Evolutionary conservation across 2,888 invertebrate species (phyloP).

Genomic region (Drosophila rellima): DNA sequence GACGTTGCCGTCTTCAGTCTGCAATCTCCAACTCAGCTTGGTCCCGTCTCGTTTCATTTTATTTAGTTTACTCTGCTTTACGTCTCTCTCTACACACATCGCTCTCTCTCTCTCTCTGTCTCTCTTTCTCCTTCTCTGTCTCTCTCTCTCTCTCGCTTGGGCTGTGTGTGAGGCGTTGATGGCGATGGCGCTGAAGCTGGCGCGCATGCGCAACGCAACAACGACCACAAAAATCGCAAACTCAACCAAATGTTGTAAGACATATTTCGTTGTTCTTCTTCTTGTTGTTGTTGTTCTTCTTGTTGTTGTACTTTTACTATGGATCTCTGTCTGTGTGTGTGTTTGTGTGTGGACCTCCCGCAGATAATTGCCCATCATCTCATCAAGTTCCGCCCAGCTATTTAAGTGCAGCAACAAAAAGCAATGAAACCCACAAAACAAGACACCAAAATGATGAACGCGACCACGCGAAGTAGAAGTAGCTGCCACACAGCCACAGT

Average conservation of each 20-base stretch:
- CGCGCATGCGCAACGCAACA: slow-evolving; percentile 73
- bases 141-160: slow-evolving; percentile 18
- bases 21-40: slow-evolving; percentile 10
- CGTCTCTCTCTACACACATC: slow-evolving; percentile 3
- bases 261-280: slow-evolving; percentile 58
- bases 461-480: slow-evolving; percentile 78
- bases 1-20: slow-evolving; percentile 9
- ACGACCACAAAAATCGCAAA: slow-evolving; percentile 58
- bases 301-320: slow-evolving; percentile 40
- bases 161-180: slow-evolving; percentile 72
- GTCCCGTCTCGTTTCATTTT: slow-evolving; percentile 45
- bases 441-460: slow-evolving; percentile 80
- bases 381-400: slow-evolving; percentile 85
- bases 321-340: slow-evolving; percentile 9
- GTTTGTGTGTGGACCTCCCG: slow-evolving; percentile 82
- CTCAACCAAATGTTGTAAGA: slow-evolving; percentile 71
- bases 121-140: slow-evolving; percentile 31
- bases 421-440: slow-evolving; percentile 79
- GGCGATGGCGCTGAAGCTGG: slow-evolving; percentile 82
- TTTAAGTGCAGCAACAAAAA: slow-evolving; percentile 77
- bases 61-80: slow-evolving; percentile 21
- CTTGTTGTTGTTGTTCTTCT: slow-evolving; percentile 20
- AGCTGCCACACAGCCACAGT: slow-evolving; percentile 55
- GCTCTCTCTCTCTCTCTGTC: slow-evolving; percentile 21
- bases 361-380: slow-evolving; percentile 85